phyloP scores from a whole-genome alignment of 2,113 vertebrate species.

The Calyptomena viridis region DNA sequence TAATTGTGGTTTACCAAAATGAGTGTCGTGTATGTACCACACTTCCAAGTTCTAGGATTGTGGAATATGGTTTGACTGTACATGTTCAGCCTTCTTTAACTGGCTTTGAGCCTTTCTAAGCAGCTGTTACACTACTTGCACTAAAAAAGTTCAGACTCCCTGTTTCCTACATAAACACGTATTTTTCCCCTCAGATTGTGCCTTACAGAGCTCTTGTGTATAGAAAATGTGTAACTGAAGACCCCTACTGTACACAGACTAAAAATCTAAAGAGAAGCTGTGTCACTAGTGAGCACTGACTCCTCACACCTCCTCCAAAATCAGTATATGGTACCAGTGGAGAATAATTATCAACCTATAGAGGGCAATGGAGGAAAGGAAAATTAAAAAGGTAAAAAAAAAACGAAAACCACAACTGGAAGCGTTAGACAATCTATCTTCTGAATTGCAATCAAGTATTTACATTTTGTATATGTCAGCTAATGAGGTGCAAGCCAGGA shows the following conservation, averaged over 20 bases:
- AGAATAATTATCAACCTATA: conserved; percentile 62
- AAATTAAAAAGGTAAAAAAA: conserved; percentile 42
- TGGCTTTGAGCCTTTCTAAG: neutral
- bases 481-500: neutral
- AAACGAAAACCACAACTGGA: neutral
- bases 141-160: neutral
- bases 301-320: neutral
- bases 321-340: neutral
- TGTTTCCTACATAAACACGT: neutral
- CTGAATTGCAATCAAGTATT: neutral
- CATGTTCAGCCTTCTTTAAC: neutral
- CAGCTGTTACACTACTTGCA: neutral
- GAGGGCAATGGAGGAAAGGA: conserved; percentile 64
- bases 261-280: neutral
- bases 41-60: neutral
- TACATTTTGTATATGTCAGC: neutral
- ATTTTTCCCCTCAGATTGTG: neutral
- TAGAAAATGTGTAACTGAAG: neutral
- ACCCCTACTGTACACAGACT: neutral
- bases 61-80: neutral
- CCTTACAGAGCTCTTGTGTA: neutral
- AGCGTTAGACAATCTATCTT: neutral
- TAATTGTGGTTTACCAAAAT: neutral
- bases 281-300: neutral
- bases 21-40: neutral